These are phyloP conservation scores for Scaptomyza caliginosa DNA, from an alignment of 2,888 invertebrate species.

Conservation along the genomic window DNA sequence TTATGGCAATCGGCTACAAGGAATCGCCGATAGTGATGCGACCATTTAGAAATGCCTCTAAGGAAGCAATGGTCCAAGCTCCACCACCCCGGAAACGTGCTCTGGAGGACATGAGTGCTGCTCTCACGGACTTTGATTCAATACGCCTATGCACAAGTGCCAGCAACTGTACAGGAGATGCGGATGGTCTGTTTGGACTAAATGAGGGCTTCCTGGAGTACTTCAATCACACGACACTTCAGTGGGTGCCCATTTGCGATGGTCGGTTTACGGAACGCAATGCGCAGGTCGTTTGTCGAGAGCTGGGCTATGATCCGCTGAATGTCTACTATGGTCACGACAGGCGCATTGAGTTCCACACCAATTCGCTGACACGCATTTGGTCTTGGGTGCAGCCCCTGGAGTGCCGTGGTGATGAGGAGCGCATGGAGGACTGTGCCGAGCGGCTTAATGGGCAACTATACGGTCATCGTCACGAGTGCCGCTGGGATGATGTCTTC, in stretches of 20 bases:
- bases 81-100: slow-evolving; percentile 82
- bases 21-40: slow-evolving; percentile 92
- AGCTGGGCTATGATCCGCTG: slow-evolving; percentile 94
- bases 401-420: slow-evolving; percentile 91
- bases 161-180: slow-evolving; percentile 87
- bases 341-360: slow-evolving; percentile 93
- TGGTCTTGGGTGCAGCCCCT: slow-evolving; percentile 98
- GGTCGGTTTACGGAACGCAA: slow-evolving; percentile 97
- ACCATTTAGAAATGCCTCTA: slow-evolving; percentile 84
- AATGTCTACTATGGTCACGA: slow-evolving; percentile 95
- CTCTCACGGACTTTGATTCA: slow-evolving; percentile 84
- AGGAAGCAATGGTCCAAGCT: slow-evolving; percentile 58
- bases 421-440: slow-evolving; percentile 91
- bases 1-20: slow-evolving; percentile 92
- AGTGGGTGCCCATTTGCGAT: slow-evolving; percentile 99
- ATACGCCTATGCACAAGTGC: slow-evolving; percentile 91
- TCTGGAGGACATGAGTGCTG: slow-evolving; percentile 85
- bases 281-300: slow-evolving; percentile 97
- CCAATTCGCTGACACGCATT: slow-evolving; percentile 92
- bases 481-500: slow-evolving; percentile 95
- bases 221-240: slow-evolving; percentile 96
- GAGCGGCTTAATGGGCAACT: slow-evolving; percentile 95
- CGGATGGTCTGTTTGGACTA: slow-evolving; percentile 81
- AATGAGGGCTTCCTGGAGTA: slow-evolving; percentile 96
- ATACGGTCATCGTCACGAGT: slow-evolving; percentile 92